Base-by-base conservation (phyloP, 2,797 vertebrate genomes). In the Eospalax fontanierii region DNA sequence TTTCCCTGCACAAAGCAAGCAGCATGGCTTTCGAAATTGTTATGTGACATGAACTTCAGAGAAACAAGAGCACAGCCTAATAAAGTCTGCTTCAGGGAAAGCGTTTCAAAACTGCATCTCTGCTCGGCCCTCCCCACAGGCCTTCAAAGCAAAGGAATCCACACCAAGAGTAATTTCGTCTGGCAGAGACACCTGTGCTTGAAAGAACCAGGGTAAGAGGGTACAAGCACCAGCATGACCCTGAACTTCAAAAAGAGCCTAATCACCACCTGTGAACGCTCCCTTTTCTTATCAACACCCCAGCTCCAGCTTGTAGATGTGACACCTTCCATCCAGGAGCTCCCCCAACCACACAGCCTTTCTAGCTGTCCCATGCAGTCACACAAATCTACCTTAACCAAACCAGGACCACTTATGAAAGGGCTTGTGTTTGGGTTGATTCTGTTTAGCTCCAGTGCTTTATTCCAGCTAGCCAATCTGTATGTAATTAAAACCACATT, bases 401-500 rank as follows among this genome's bases (percentile, higher is more conserved):
- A 95, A 93, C 89, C 87, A 80, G 63, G 0, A 10, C 97, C 94
- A n/a, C 93, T 94, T 93, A 92, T 90, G 65, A 95, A 92, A 97
- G 84, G 40, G 90, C 96, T 96, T 95, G 82, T 90, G 90, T 96
- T 97, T 84, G 92, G 75, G 95, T 97, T 91, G 91, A 35, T 95
- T 97, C 97, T 90, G 78, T 82, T 84, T 93, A 90, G 84, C 95
- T 94, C 87, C 96, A 9, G 0, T 43, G 95, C 95, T 57, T 94
- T 96, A 87, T 90, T 93, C 28, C 89, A 97, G 95, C 90, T 88
- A 93, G 90, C 96, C 96, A 96, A 94, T 97, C 98, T 98, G 98
- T 92, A 89, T 84, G 76, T 97, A 97, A 98, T 98, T 98, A 97
- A 97, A 98, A 93, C 97, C 97, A 97, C 85, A 97, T 79, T 79